phyloP scores from a whole-genome alignment of 2,113 vertebrate genomes.

The Edolisoma coerulescens region DNA sequence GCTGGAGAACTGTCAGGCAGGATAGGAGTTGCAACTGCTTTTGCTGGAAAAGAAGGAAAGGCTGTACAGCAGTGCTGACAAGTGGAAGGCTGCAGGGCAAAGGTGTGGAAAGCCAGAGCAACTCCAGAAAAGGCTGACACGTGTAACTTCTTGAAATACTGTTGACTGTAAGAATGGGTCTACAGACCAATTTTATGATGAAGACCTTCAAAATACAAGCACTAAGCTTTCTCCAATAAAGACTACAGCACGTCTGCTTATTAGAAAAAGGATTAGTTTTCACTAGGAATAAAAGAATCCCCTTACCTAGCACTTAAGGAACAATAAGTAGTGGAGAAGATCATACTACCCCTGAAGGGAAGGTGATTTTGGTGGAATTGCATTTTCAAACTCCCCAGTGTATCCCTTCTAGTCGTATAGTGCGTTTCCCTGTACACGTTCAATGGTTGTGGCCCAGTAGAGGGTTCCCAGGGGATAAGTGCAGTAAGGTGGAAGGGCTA shows the following conservation, averaged over 20 bases:
- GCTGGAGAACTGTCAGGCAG: neutral
- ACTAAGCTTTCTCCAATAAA: neutral
- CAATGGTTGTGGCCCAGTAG: fast-evolving
- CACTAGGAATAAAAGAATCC: neutral
- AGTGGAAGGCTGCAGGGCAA: neutral
- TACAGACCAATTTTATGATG: neutral
- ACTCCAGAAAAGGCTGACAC: neutral
- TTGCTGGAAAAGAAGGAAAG: neutral
- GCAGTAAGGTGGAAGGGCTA: neutral
- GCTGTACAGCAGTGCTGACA: neutral
- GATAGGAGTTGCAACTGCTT: neutral
- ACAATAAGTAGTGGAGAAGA: neutral
- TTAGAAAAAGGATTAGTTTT: neutral
- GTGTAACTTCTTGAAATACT: neutral
- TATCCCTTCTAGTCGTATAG: fast-evolving
- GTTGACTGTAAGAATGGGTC: neutral
- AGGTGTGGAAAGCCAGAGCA: neutral
- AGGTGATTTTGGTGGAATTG: neutral
- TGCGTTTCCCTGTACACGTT: neutral
- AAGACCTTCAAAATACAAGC: neutral
- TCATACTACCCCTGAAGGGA: neutral
- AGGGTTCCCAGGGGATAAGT: neutral
- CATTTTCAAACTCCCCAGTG: neutral
- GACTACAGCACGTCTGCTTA: fast-evolving
- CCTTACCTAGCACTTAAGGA: neutral